Evolutionary conservation across 2,888 invertebrate genomes (phyloP).

Genomic region (Brenthis ino): DNA sequence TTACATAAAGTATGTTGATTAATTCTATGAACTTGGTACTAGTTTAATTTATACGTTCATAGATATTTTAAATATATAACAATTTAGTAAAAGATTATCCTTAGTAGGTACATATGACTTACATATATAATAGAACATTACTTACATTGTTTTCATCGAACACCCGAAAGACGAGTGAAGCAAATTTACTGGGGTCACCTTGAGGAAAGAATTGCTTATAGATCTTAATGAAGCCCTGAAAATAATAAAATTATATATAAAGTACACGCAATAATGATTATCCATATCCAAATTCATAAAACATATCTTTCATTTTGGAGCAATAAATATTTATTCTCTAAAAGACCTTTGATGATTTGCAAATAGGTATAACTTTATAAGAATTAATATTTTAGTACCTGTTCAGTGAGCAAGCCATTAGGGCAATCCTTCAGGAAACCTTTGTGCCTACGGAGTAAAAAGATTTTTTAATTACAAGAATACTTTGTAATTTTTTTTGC

Average conservation of each 20-base stretch:
- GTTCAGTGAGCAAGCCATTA: constrained; percentile 96
- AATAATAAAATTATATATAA: constrained; percentile 36
- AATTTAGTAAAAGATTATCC: neutral
- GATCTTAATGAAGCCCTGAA: constrained; percentile 98
- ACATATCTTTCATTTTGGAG: no score
- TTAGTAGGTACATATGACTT: neutral
- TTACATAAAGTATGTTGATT: constrained; percentile 39
- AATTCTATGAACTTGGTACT: constrained; percentile 6
- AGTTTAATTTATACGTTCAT: neutral
- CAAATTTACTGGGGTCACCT: constrained; percentile 99
- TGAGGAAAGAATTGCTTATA: constrained; percentile 99
- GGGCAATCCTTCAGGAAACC: constrained; percentile 98
- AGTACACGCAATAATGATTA: neutral
- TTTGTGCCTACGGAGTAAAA: constrained; percentile 87
- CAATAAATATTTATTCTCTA: no score
- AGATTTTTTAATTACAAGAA: constrained; percentile 1
- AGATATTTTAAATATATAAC: neutral
- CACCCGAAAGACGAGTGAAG: constrained; percentile 98
- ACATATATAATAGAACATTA: constrained; percentile 44
- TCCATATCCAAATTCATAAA: no score
- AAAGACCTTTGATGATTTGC: neutral
- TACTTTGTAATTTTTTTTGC: neutral
- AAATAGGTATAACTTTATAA: neutral
- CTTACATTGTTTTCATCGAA: constrained; percentile 99
- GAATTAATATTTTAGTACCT: constrained; percentile 79